Conservation (phyloP, 2,113 vertebrate genomes). For the Labrus mixtus region DNA sequence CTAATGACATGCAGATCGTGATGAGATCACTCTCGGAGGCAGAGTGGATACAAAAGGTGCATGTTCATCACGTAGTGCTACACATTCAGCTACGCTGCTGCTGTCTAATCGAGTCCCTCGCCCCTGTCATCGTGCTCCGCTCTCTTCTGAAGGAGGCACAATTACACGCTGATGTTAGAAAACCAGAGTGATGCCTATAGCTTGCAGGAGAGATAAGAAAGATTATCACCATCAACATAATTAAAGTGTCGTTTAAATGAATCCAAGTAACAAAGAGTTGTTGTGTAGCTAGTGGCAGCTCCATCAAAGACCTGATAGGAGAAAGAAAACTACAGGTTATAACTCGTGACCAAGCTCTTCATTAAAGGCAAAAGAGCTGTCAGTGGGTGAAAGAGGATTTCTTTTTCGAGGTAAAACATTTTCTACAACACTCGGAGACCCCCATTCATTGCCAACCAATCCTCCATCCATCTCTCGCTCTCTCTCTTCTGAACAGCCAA, state of each 20-base stretch:
- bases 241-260: slow-evolving; percentile 44
- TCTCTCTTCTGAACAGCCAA: slow-evolving; percentile 28
- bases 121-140: slow-evolving; percentile 32
- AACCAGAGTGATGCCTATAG: slow-evolving; percentile 16
- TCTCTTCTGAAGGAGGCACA: slow-evolving; percentile 33
- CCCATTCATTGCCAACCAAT: slow-evolving; percentile 21
- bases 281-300: slow-evolving; percentile 17
- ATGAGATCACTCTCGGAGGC: neutral
- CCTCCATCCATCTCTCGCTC: slow-evolving; percentile 48
- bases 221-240: slow-evolving; percentile 42
- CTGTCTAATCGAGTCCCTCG: slow-evolving; percentile 54
- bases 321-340: neutral
- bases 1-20: slow-evolving; percentile 9
- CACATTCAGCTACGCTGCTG: slow-evolving; percentile 40
- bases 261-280: slow-evolving; percentile 5
- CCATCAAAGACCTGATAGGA: slow-evolving; percentile 6
- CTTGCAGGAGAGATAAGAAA: slow-evolving; percentile 25
- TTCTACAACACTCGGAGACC: slow-evolving; percentile 21
- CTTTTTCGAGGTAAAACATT: slow-evolving; percentile 49
- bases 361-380: slow-evolving; percentile 15
- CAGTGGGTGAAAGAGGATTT: slow-evolving; percentile 11
- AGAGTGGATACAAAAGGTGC: slow-evolving; percentile 21
- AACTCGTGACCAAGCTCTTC: slow-evolving; percentile 31
- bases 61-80: slow-evolving; percentile 26
- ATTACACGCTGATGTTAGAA: slow-evolving; percentile 32